A percentile compares a stretch with the other conserved stretches of the same genome.
These are phyloP conservation scores for Monodelphis domestica DNA, from an alignment of 2,797 vertebrate species.

Conservation along the genomic window DNA sequence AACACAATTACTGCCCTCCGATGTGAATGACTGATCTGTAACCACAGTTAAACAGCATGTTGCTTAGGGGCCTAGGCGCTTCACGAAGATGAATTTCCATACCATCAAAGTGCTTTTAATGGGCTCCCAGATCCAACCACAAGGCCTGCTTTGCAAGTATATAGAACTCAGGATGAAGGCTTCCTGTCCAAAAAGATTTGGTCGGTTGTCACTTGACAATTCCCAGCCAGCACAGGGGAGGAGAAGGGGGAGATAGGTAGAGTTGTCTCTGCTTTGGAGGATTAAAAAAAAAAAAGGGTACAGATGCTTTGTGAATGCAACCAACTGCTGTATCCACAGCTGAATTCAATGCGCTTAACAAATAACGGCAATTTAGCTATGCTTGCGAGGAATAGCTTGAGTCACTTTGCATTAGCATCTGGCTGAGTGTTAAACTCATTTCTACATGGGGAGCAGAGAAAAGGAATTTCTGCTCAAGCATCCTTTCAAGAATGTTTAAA, in stretches of 20 bases:
- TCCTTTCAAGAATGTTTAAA: conserved; percentile 90
- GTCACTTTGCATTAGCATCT: conserved; percentile 96
- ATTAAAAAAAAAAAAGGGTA: conserved; percentile 81
- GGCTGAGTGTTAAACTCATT: conserved; percentile 89
- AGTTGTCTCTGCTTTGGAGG: conserved; percentile 87
- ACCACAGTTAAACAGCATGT: conserved; percentile 89
- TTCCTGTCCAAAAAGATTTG: conserved; percentile 90
- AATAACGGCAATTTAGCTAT: conserved; percentile 96
- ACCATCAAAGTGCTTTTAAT: conserved; percentile 90
- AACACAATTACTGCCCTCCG: conserved; percentile 88
- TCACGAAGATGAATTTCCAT: conserved; percentile 90
- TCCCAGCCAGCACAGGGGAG: conserved; percentile 87
- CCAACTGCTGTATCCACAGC: conserved; percentile 90
- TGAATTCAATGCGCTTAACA: conserved; percentile 97
- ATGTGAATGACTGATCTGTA: conserved; percentile 90
- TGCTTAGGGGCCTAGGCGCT: conserved; percentile 86
- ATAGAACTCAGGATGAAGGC: conserved; percentile 87
- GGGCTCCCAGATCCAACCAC: conserved; percentile 88
- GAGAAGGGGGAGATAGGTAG: conserved; percentile 83
- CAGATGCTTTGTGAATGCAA: conserved; percentile 89
- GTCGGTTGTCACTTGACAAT: conserved; percentile 90
- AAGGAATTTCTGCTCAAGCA: conserved; percentile 88
- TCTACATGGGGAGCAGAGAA: conserved; percentile 86
- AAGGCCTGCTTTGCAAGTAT: conserved; percentile 87
- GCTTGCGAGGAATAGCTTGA: conserved; percentile 91